Base-by-base conservation (phyloP, 2,888 invertebrate species). In the Drosophila limbata region DNA sequence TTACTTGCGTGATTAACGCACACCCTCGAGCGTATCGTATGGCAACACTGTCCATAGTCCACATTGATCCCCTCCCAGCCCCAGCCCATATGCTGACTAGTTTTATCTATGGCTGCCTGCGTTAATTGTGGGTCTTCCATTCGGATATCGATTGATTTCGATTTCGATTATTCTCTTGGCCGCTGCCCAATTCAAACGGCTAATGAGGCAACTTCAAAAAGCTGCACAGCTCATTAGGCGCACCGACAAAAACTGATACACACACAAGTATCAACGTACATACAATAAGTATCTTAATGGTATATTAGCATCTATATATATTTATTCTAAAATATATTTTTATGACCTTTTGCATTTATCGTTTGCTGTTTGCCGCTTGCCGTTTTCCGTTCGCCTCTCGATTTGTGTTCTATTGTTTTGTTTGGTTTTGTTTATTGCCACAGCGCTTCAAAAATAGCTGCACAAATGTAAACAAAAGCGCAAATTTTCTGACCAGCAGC, bases 381-480 rank as follows among this genome's bases (percentile, higher is more conserved):
- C 35, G 45, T 52, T 69, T 40, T 50, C 35, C 39, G 44, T 64
- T 66, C 25, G 44, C 37, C 44, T 61, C 67, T 69, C 31, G 64
- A 65, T 65, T 51, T 42, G 59, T 52, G 35, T 56, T 61, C 66
- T 55, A 69, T 77, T 72, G 65, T 84, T 81, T 87, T 83, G 78
- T 70, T 85, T 85, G 84, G 77, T 72, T 85, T 85, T 87, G 88
- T 80, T 80, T 80, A 80, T 80, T 81, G 81, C 74, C 62, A 53
- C 72, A 71, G 64, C 65, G 77, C 81, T 88, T 88, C 86, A 81
- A 86, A 87, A 87, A 87, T 87, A 87, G 88, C 85, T 78, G 73
- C 79, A 78, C 78, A 75, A 87, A 87, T 88, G 86, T 87, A 87
- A 87, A 87, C 86, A 87, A 87, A 81, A 84, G 86, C 82, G 81